Conservation (phyloP, 2,888 invertebrate species). For the Chrysopilus asiliformis region DNA sequence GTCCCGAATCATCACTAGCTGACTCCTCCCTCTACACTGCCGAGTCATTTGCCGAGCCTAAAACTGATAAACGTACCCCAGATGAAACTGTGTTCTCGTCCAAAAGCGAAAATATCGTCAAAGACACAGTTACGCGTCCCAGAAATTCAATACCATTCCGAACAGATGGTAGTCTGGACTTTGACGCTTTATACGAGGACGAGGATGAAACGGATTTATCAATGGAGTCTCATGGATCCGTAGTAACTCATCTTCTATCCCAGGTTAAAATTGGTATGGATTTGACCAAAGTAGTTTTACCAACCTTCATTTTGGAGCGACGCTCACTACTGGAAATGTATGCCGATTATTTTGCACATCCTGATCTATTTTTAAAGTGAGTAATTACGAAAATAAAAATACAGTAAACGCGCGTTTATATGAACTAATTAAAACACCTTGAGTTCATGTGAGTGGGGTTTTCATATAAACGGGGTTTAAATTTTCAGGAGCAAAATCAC, state of each 20-base stretch:
- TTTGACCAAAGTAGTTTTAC: constrained; percentile 90
- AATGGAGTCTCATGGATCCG: constrained; percentile 93
- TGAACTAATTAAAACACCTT: no score
- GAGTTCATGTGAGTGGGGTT: no score
- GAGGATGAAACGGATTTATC: constrained; percentile 78
- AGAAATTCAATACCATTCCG: constrained; percentile 33
- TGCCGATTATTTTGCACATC: constrained; percentile 99
- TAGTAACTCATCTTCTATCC: constrained; percentile 90
- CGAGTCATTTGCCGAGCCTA: constrained; percentile 1
- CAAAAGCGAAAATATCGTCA: constrained; percentile 18
- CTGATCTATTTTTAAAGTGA: constrained; percentile 87
- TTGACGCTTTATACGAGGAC: constrained; percentile 83
- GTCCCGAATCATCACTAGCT: no score
- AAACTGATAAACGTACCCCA: constrained; percentile 3
- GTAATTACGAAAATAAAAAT: no score
- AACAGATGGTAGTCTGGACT: constrained; percentile 63
- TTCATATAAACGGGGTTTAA: no score
- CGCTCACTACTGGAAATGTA: constrained; percentile 98
- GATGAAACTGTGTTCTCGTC: constrained; percentile 18
- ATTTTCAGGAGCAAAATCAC: no score
- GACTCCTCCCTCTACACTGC: constrained; percentile 4
- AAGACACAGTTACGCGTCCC: constrained; percentile 13
- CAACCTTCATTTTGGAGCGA: constrained; percentile 96
- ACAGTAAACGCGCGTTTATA: no score
- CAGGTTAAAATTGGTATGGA: constrained; percentile 99